Base-by-base conservation (phyloP, 1,140 invertebrate species). In the Tetragonula clypearis region DNA sequence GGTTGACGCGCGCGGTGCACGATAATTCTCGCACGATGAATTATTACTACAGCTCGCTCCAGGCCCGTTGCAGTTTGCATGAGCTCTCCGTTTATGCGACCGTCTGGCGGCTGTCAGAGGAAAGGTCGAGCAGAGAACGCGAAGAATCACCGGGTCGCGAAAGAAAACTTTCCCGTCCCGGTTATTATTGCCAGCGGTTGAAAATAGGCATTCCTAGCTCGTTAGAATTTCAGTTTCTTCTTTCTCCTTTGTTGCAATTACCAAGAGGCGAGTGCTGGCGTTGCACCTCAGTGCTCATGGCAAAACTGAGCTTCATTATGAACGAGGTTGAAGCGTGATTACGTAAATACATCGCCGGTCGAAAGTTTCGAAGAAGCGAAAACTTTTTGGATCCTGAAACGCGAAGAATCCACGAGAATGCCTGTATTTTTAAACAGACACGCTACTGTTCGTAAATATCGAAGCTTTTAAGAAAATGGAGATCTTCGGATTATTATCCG, bases 21-120 rank as follows among this genome's bases (percentile, higher is more conserved):
- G 55, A 66, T 71, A 56, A 80, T 58, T 80, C 74, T 71, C 30
- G 23, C 26, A 19, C 14, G 76, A 56, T 58, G 55, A 71, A 80
- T 71, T 80, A 69, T 79, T 56, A 35, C 62, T 19, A 69, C 35
- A 55, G 30, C 49, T n/a, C 11, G 11, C 17, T n/a, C 19, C 19
- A 23, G 41, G 41, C 8, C 41, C 6, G 6, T 8, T 49, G 41
- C 41, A 49, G 71, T 15, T 72, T 41, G 41, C 53, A 23, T 26
- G 21, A 49, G 19, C 17, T 26, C 21, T 8, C 14, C 65, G 53
- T 26, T 66, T 79, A 55, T 79, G 26, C 53, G n/a, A 12, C n/a
- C 19, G 66, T 19, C 21, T 79, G 21, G 11, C 11, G 66, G n/a
- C n/a, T 68, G 66, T 26, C 15, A 15, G 66, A 19, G 30, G n/a